Evolutionary conservation across 2,113 vertebrate genomes (phyloP), one percentile per base, ranked within the genome.

Genomic region (Psammodynastes pulverulentus): DNA sequence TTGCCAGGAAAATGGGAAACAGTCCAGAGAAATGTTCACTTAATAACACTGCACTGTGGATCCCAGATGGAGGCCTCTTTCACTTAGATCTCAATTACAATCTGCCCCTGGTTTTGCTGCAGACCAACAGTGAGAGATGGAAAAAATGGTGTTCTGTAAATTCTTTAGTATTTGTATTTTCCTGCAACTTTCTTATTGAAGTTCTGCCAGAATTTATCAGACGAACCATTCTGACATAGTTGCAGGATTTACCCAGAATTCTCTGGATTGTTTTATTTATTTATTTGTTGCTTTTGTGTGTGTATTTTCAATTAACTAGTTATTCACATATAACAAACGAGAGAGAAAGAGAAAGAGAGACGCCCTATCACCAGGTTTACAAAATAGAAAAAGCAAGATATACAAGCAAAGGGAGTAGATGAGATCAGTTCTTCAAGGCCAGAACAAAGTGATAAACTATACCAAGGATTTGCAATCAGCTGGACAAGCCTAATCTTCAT

Each of bases 1-100:
- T 79, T 92, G 91, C 88, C 91, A 92, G 88, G 88, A 89, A 85
- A 92, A 53, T 92, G 91, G 91, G 91, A 92, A 89, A 34, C 45
- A 85, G 56, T 92, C 91, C 91, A 92, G 79, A 92, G 45, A 92
- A 92, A 92, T 92, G 91, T 92, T 92, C 88, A 92, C 72, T 92
- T 92, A 92, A 92, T 92, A 92, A 92, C 26, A 84, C 91, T 62
- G 88, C 45, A 92, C 88, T 92, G 91, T 92, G 91, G 46, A 88
- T 92, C 91, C 91, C 91, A 92, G 91, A 92, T 92, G 91, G 91
- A 92, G 88, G 91, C 72, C 88, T 92, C 88, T 92, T 92, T 92
- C 88, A 88, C 91, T 92, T 89, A 92, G 91, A 92, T 92, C 91
- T 92, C 91, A 89, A 89, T 92, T 92, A 92, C 91, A 92, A 89